Percentiles rank a stretch among this genome's conserved stretches.
Evolutionary conservation across 1,140 invertebrate species (phyloP).

Genomic region (Bombus soroeensis): DNA sequence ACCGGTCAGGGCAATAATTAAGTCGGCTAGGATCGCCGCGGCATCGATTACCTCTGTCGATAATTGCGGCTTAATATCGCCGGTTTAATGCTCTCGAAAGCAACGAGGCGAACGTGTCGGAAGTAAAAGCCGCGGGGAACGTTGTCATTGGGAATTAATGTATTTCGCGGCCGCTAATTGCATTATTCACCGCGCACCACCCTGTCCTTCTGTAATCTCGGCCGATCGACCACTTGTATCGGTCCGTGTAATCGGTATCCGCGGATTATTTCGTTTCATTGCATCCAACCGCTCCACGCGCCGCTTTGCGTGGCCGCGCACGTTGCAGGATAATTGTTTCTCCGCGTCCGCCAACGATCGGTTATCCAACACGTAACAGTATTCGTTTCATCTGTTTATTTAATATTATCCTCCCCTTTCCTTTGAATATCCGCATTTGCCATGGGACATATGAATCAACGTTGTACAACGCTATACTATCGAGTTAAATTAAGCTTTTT

Average conservation of each 20-base stretch:
- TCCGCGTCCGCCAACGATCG: neutral
- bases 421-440: neutral
- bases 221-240: slow-evolving; percentile 12
- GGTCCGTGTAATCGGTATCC: slow-evolving; percentile 14
- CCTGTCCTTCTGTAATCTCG: neutral
- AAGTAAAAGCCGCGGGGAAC: slow-evolving; percentile 52
- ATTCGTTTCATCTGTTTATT: neutral
- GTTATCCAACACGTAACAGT: neutral
- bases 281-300: neutral
- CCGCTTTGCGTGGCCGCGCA: neutral
- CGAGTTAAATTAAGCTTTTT: neutral
- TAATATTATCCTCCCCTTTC: neutral
- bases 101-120: slow-evolving; percentile 43
- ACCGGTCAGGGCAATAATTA: slow-evolving; percentile 56
- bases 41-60: slow-evolving; percentile 62
- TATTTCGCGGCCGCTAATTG: slow-evolving; percentile 50
- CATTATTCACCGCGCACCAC: slow-evolving; percentile 39
- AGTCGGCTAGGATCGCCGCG: slow-evolving; percentile 56
- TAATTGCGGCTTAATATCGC: slow-evolving; percentile 66
- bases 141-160: slow-evolving; percentile 44
- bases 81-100: slow-evolving; percentile 47
- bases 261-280: slow-evolving; percentile 30
- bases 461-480: too few species aligned
- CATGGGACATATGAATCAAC: too few species aligned
- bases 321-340: slow-evolving; percentile 10